These are phyloP conservation scores for Sparus aurata DNA, from an alignment of 2,797 vertebrate species.

Conservation along the genomic window DNA sequence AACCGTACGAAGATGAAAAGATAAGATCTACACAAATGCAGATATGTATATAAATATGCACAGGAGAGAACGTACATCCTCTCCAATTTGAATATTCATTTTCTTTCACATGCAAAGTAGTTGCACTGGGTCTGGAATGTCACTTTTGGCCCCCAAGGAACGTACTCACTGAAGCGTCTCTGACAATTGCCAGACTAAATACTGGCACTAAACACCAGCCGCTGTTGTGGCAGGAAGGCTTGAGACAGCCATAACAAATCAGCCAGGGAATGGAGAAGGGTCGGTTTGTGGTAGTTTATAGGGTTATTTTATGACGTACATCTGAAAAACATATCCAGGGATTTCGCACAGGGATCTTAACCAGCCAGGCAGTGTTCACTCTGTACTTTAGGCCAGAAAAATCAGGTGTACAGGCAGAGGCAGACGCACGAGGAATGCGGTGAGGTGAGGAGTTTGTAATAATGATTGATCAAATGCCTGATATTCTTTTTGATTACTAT, in stretches of 20 bases:
- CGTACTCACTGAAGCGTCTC: conserved; percentile 68
- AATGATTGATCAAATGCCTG: not conserved
- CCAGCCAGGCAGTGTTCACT: conserved; percentile 31
- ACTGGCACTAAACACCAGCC: conserved; percentile 73
- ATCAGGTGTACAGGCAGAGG: conserved; percentile 52
- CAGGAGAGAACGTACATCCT: conserved; percentile 30
- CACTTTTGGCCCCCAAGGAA: conserved; percentile 70
- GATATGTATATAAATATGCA: conserved; percentile 41
- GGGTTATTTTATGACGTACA: conserved; percentile 71
- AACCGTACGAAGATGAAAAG: conserved; percentile 19
- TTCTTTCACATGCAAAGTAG: conserved; percentile 76
- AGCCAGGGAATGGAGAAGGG: conserved; percentile 54
- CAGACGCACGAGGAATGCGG: conserved; percentile 1
- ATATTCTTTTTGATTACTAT: conserved; percentile 31
- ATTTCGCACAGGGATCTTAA: conserved; percentile 52
- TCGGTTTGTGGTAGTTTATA: conserved; percentile 63
- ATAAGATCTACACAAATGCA: conserved; percentile 36
- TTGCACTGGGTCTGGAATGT: conserved; percentile 71
- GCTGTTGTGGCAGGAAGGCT: conserved; percentile 69
- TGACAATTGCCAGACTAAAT: conserved; percentile 80
- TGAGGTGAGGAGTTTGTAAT: not conserved
- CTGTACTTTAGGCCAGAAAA: conserved; percentile 22
- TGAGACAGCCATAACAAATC: conserved; percentile 76
- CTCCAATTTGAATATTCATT: conserved; percentile 72
- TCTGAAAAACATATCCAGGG: conserved; percentile 70